Base-by-base conservation (phyloP, 1,140 invertebrate genomes). In the Listronotus oregonensis region DNA sequence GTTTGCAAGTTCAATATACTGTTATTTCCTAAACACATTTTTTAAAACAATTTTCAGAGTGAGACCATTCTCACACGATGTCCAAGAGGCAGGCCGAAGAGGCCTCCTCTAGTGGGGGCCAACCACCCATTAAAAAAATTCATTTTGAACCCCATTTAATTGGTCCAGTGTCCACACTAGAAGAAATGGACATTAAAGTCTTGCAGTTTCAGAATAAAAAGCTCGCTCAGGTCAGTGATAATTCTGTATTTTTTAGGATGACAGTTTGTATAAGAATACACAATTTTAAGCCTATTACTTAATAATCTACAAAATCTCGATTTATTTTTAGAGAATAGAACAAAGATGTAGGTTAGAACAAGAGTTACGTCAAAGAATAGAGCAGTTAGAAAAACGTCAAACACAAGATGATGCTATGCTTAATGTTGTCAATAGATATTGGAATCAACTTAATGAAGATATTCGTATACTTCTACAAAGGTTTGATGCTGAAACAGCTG, bases 361-460 rank as follows among this genome's bases (percentile, higher is more conserved):
- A 43, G 96, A 98, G 75, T 80, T 98, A 15, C 82, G 94, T 44
- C 90, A 94, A 67, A 84, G 96, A 69, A 98, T 99, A 71, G 96
- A 98, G 80, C 95, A 98, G 80, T 82, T 99, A 68, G 96, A 99
- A 78, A 97, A 97, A 79, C 82, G 96, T 54, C 96, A 98, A 79
- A 95, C 94, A 42, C 95, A 97, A 80, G 96, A 98, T 81, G 97
- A 99, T 86, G 95, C 95, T 68, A 96, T 98, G 11, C 82, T 98
- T 9, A 97, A 96, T 84, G 95, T 98, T 63, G 95, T 99, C 8
- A 99, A 99, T 83, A 85, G 96, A 65, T 98, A 98, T 80, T 99
- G 96, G 96, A 99, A 96, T 83, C 90, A 96, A 77, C 82, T 97
- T 11, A 96, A 99, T 84, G 96, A 99, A 84, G 96, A 99, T 81